Base-by-base conservation (phyloP, 2,888 invertebrate genomes). In the Lycaena phlaeas region DNA sequence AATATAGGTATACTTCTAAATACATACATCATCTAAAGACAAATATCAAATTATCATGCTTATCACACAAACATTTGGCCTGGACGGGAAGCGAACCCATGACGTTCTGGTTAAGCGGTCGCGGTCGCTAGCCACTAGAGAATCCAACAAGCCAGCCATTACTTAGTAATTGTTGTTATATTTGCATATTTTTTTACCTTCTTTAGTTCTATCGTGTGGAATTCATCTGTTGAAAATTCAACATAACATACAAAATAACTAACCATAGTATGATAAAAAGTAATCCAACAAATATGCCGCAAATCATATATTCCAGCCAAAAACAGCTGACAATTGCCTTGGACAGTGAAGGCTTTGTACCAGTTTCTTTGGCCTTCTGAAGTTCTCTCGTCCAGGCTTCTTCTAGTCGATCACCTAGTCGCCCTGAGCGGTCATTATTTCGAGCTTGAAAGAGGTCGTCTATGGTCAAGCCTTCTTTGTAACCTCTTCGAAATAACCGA, bases 401-500 rank as follows among this genome's bases (percentile, higher is more conserved):
- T 66, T 90, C 90, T 27, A 93, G 71, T 11, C 78, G 76, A 61
- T 91, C 87, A 5, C 90, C 91, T 9, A 92, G 74, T n/a, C 70
- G 66, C 43, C 88, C 87, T 0, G 92, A 92, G 31, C 82, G 70
- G 65, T 92, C 92, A 11, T 73, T 70, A 1, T 82, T 71, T 11
- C 89, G 73, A 5, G 88, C 86, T 57, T 87, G 88, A 72, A 89
- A 90, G 14, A 93, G 67, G 58, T 92, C 90, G 52, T 89, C 87
- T 7, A 88, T 59, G 44, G 88, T 87, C 40, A 92, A 72, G 43
- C 90, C 88, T 46, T 87, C 74, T 50, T 85, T 85, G 54, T 82
- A 88, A 31, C 92, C 92, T 60, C 87, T 86, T 57, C 82, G 86
- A 56, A 90, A 90, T 45, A 88, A 77, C 25, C 86, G 86, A 50